Evolutionary conservation across 2,797 vertebrate species (phyloP).

Genomic region (Salarias fasciatus): DNA sequence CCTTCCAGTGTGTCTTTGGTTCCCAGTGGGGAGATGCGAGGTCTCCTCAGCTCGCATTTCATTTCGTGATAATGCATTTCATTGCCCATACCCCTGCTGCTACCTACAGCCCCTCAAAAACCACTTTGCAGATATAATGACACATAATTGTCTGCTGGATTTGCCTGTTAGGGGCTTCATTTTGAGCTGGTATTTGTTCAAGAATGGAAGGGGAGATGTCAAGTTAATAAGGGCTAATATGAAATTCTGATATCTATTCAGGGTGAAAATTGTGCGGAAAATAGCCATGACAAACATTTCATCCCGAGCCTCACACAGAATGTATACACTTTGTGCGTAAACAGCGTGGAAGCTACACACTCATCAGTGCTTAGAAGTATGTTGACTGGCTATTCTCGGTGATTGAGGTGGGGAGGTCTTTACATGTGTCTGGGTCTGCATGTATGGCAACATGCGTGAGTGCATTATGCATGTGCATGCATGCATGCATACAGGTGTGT

Average conservation of each 20-base stretch:
- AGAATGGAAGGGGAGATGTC: conserved; percentile 64
- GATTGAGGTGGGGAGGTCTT: conserved; percentile 25
- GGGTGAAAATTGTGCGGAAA: conserved; percentile 25
- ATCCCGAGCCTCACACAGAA: conserved; percentile 15
- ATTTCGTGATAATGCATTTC: conserved; percentile 61
- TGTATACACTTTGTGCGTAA: conserved; percentile 27
- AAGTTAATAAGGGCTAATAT: conserved; percentile 65
- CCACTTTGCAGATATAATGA: conserved; percentile 69
- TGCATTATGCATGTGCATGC: conserved; percentile 20
- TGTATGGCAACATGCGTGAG: conserved; percentile 8
- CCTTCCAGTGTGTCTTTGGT: neutral
- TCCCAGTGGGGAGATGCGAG: conserved; percentile 47
- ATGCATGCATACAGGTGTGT: conserved; percentile 22
- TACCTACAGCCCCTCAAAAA: conserved; percentile 50
- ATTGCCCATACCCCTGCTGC: conserved; percentile 22
- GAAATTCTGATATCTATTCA: conserved; percentile 59
- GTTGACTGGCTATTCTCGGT: conserved; percentile 23
- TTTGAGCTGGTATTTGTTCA: conserved; percentile 58
- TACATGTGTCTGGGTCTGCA: neutral
- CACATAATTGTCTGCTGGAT: conserved; percentile 69
- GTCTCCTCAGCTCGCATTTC: conserved; percentile 54
- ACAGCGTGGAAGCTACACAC: neutral
- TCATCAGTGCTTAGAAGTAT: neutral
- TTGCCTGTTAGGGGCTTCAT: conserved; percentile 54
- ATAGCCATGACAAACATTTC: conserved; percentile 29